Base-by-base conservation (phyloP, 2,113 vertebrate species). In the Plotosus lineatus region DNA sequence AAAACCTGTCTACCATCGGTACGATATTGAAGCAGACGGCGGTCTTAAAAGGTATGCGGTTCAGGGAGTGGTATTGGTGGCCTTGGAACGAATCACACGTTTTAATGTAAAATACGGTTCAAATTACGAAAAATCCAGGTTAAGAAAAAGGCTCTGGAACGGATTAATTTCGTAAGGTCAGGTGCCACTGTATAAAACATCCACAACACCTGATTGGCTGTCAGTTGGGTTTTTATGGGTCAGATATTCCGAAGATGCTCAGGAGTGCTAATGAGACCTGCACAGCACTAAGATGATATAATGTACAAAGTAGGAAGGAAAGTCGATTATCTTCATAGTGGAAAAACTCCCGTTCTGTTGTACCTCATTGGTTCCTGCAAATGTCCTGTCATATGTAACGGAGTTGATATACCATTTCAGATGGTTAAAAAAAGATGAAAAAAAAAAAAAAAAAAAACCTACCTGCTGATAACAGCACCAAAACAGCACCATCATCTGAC, bases 401-500 rank as follows among this genome's bases (percentile, higher is more conserved):
- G 2, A 2, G 17, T 33, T 33, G 6, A 40, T 4, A 21, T 21
- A 19, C 21, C 10, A 33, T 14, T n/a, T 44, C 26, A 36, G 33
- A 60, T 23, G 1, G 2, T 51, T 23, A 65, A 65, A 61, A 63
- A 1, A 6, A 4, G 8, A 12, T 33, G 31, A 11, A 8, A 60
- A 53, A n/a, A n/a, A n/a, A n/a, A n/a, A n/a, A n/a, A n/a, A n/a
- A n/a, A n/a, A n/a, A n/a, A n/a, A n/a, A n/a, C n/a, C n/a, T n/a
- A 60, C 60, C 73, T 74, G 60, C 46, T 65, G 28, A 33, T 71
- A 44, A 55, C 55, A 10, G 40, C 1, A 72, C 15, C 50, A 50
- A 80, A 80, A 53, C 38, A 75, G n/a, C 68, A 44, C 79, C 38
- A 50, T 75, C 2, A 10, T 56, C 56, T 83, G 55, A 79, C 44